These are phyloP conservation scores for Ptychobarbus kaznakovi DNA, from an alignment of 2,797 vertebrate genomes.

Conservation along the genomic window DNA sequence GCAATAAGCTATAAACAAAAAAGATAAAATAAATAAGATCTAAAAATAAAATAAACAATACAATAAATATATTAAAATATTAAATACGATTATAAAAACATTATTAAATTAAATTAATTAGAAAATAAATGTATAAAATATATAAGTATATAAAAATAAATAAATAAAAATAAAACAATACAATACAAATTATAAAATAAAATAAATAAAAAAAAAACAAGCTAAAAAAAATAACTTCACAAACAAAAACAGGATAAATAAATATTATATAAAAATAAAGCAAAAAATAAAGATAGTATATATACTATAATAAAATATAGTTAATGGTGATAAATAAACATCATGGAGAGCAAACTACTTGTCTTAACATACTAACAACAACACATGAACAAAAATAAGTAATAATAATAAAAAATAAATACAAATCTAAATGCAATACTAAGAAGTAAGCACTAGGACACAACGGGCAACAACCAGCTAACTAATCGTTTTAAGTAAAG, in stretches of 20 bases:
- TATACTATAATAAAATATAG: no score
- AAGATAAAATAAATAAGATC: neutral
- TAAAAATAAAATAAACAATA: neutral
- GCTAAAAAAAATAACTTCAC: no score
- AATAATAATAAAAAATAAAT: no score
- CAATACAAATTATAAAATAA: neutral
- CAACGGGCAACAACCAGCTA: neutral
- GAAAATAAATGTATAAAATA: neutral
- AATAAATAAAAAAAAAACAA: neutral
- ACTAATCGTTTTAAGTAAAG: neutral
- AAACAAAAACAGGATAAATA: no score
- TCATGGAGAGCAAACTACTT: neutral
- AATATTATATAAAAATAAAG: no score
- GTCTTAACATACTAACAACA: neutral
- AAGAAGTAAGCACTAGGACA: neutral
- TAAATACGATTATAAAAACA: neutral
- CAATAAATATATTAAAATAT: neutral
- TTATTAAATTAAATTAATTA: neutral
- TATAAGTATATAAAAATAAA: neutral
- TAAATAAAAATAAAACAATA: neutral
- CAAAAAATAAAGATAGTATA: no score
- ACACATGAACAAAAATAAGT: neutral
- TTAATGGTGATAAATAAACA: no score
- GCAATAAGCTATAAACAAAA: neutral
- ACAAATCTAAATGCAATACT: neutral